Evolutionary conservation across 37 sponge, comb jelly and placozoan species (phyloP).

Genomic region (Ephydatia muelleri): DNA sequence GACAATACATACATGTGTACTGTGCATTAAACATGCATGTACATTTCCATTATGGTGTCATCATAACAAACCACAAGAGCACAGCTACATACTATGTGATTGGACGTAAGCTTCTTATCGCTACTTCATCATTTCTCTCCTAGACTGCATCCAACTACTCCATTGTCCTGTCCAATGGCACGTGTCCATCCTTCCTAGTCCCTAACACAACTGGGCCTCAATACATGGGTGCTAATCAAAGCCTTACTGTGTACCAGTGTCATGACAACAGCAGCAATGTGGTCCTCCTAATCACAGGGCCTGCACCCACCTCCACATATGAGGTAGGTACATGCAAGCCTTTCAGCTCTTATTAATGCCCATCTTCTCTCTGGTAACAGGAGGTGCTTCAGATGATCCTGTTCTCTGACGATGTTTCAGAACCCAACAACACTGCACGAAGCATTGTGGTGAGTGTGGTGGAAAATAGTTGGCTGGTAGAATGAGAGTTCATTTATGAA

Average conservation of each 20-base stretch:
- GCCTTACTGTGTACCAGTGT: slow-evolving; percentile 15
- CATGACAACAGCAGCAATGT: not conserved
- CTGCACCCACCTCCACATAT: slow-evolving; percentile 1
- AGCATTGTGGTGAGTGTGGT: not conserved
- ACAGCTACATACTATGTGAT: no score
- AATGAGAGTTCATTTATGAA: not conserved
- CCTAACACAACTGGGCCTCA: not conserved
- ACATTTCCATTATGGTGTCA: no score
- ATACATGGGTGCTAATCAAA: not conserved
- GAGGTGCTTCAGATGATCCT: slow-evolving; percentile 5
- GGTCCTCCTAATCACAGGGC: slow-evolving; percentile 8
- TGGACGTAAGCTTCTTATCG: no score
- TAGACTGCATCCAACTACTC: not conserved
- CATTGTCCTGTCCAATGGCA: not conserved
- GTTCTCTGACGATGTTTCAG: slow-evolving; percentile 15
- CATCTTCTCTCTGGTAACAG: not conserved
- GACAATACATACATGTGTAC: no score
- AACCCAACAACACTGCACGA: slow-evolving; percentile 25
- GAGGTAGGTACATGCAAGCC: not conserved
- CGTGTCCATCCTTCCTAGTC: not conserved
- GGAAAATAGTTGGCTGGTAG: not conserved
- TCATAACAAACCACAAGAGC: no score
- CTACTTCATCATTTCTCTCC: no score
- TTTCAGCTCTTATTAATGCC: not conserved
- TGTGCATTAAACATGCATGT: no score